These are phyloP conservation scores for Rhaphigaster nebulosa DNA, from an alignment of 2,888 invertebrate species.

Conservation along the genomic window DNA sequence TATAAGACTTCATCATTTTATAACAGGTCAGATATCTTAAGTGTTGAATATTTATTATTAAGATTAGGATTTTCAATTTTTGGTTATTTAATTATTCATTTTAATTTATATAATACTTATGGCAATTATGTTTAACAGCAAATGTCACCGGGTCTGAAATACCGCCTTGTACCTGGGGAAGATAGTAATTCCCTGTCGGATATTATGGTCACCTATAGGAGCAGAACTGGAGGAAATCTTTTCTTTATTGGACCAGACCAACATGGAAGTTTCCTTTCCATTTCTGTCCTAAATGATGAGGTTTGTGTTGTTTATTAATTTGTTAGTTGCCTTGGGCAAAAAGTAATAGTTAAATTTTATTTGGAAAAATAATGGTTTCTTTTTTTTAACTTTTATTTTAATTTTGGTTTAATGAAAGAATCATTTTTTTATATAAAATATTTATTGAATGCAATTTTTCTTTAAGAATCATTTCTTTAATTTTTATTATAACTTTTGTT, in stretches of 20 bases:
- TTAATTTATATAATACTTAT: neutral
- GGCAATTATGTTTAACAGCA: conserved; percentile 5
- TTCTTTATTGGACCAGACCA: conserved; percentile 75
- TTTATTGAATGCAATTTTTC: too few species aligned
- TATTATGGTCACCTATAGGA: conserved; percentile 73
- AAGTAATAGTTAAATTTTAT: neutral
- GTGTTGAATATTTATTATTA: too few species aligned
- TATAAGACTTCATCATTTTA: too few species aligned
- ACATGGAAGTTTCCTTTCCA: conserved; percentile 66
- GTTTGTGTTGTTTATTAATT: conserved; percentile 60
- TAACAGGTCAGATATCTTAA: too few species aligned
- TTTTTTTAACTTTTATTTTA: too few species aligned
- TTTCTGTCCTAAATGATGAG: conserved; percentile 65
- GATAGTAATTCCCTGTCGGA: conserved; percentile 64
- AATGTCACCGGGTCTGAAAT: conserved; percentile 60
- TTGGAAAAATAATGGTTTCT: neutral
- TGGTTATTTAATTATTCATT: neutral
- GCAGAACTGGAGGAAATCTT: conserved; percentile 83
- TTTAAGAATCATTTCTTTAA: too few species aligned
- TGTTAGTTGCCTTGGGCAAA: neutral
- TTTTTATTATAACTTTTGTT: too few species aligned
- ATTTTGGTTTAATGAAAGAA: neutral
- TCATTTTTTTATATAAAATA: neutral
- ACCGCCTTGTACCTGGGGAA: conserved; percentile 64
- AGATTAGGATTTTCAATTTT: too few species aligned